A percentile compares a stretch with the other conserved stretches of the same genome.
These are phyloP conservation scores for Hypothenemus hampei DNA, from an alignment of 1,140 invertebrate species.

Conservation along the genomic window DNA sequence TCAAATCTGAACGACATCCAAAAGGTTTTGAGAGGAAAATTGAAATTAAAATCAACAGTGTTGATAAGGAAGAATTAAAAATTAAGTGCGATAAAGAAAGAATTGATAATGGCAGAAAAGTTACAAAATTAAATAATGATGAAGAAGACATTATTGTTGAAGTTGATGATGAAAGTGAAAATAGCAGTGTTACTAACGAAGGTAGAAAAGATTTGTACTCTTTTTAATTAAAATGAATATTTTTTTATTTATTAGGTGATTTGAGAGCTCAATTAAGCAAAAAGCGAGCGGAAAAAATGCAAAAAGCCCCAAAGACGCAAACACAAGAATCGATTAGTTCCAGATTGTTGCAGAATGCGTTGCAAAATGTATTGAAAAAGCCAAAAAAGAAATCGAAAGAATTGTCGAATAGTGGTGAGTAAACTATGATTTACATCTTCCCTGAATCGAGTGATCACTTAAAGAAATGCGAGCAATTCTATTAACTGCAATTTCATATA, in stretches of 20 bases:
- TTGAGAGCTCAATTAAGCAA: constrained; percentile 42
- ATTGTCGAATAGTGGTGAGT: constrained; percentile 38
- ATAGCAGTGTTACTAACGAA: background rate
- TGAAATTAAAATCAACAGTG: constrained; percentile 43
- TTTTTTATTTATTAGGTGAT: constrained; percentile 35
- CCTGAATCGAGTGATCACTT: no score
- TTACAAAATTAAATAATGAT: no score
- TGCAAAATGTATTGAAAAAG: constrained; percentile 40
- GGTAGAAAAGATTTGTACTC: background rate
- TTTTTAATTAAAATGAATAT: background rate
- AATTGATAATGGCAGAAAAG: background rate
- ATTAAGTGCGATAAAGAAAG: background rate
- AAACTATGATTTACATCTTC: no score
- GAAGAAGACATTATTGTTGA: no score
- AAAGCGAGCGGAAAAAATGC: constrained; percentile 42
- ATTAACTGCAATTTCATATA: no score
- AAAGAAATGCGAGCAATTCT: no score
- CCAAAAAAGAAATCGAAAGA: constrained; percentile 38
- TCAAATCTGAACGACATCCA: constrained; percentile 27
- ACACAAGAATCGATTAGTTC: constrained; percentile 33
- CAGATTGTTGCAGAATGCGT: constrained; percentile 41
- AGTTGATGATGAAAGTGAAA: background rate
- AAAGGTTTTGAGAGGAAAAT: constrained; percentile 36
- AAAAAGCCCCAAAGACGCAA: constrained; percentile 22
- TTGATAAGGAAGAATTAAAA: constrained; percentile 36